Conservation (phyloP, 2,113 vertebrate genomes). For the Erpornis zantholeuca region DNA sequence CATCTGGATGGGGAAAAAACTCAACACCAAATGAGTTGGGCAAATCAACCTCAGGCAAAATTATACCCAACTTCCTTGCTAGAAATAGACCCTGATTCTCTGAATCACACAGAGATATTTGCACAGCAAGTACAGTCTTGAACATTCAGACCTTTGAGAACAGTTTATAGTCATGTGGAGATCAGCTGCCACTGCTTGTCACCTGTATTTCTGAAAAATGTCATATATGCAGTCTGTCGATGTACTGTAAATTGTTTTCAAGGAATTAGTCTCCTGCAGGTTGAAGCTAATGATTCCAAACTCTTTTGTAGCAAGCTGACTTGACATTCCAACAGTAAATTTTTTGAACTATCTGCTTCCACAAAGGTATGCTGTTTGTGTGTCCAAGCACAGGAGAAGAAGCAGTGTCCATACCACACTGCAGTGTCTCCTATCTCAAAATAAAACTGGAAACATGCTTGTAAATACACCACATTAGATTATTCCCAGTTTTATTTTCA, state of each 20-base stretch:
- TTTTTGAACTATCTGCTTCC: neutral
- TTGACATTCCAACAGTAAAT: neutral
- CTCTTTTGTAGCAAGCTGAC: neutral
- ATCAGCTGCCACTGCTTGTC: constrained; percentile 1
- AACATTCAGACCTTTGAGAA: neutral
- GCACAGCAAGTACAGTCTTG: neutral
- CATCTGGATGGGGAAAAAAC: neutral
- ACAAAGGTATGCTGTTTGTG: neutral
- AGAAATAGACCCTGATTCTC: neutral
- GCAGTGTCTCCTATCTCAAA: neutral
- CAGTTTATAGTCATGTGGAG: neutral
- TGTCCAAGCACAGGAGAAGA: neutral
- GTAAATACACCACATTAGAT: neutral
- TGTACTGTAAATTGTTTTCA: neutral
- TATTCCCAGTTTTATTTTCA: neutral
- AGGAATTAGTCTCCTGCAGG: neutral
- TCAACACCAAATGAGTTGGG: neutral
- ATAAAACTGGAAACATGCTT: neutral
- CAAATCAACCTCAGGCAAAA: neutral
- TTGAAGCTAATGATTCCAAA: neutral
- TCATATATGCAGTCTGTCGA: neutral
- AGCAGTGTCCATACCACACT: neutral
- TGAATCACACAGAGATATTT: neutral
- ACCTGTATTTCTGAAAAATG: neutral
- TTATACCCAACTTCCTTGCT: neutral